A percentile compares a stretch with the other conserved stretches of the same genome.
Conservation (phyloP, 2,113 vertebrate genomes). For the Planiliza haematocheilus region DNA sequence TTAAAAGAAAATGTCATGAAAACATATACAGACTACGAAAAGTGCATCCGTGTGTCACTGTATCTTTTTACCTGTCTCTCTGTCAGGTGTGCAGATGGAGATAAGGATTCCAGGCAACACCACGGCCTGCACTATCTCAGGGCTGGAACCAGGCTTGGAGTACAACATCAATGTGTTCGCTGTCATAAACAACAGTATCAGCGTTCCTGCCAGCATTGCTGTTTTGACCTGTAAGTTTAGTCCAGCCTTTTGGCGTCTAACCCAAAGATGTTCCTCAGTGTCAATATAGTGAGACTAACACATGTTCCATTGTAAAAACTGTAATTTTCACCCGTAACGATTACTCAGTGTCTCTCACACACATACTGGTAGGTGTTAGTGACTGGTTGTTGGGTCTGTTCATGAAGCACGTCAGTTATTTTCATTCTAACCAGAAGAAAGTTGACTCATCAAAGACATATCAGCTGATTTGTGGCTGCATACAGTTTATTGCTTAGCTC, state of each 20-base stretch:
- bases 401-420: background rate
- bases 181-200: constrained; percentile 90
- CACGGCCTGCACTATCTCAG: constrained; percentile 87
- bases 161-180: constrained; percentile 95
- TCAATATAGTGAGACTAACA: constrained; percentile 46
- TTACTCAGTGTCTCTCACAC: constrained; percentile 41
- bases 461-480: constrained; percentile 3
- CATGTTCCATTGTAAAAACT: constrained; percentile 32
- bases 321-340: constrained; percentile 44
- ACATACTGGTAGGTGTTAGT: constrained; percentile 4
- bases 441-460: constrained; percentile 5
- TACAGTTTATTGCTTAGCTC: constrained; percentile 3
- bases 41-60: background rate
- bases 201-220: constrained; percentile 87
- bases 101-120: constrained; percentile 90
- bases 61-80: constrained; percentile 18
- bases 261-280: constrained; percentile 25
- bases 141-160: constrained; percentile 91
- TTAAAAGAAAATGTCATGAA: constrained; percentile 7
- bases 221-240: constrained; percentile 93
- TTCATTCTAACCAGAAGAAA: background rate
- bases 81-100: constrained; percentile 87
- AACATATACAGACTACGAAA: background rate
- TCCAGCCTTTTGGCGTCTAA: too few relatives aligned
- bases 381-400: background rate